Percentiles rank a stretch among this genome's conserved stretches.
Conservation (phyloP, 2,113 vertebrate species). For the Lepus americanus region DNA sequence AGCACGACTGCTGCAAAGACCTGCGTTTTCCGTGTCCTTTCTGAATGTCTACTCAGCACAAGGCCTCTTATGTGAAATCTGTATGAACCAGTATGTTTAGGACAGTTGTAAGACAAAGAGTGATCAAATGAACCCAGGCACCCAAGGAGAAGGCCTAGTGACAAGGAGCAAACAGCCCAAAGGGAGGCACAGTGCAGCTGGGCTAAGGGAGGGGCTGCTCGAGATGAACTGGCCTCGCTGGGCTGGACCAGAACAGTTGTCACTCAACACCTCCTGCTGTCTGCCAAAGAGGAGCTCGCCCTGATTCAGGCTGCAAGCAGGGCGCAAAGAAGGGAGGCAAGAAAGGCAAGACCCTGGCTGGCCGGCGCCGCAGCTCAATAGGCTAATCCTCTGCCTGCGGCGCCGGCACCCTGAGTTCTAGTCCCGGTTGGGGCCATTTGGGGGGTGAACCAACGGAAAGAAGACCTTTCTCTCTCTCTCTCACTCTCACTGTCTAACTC, state of each 20-base stretch:
- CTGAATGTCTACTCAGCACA: not conserved
- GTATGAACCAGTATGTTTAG: not conserved
- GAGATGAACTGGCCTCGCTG: not conserved
- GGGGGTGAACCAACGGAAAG: too few relatives aligned
- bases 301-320: not conserved
- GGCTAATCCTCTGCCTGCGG: too few relatives aligned
- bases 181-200: not conserved
- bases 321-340: not conserved
- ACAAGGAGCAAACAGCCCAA: not conserved
- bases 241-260: not conserved
- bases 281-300: not conserved
- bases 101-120: conserved; percentile 22
- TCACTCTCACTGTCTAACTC: too few relatives aligned
- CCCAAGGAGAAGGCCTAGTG: not conserved
- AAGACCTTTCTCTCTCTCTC: too few relatives aligned
- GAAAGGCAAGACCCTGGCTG: not conserved
- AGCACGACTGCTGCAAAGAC: not conserved
- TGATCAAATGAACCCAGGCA: not conserved
- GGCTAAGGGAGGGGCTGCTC: accelerated
- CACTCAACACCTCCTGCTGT: not conserved
- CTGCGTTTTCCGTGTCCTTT: not conserved
- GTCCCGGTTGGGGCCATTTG: too few relatives aligned
- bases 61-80: not conserved
- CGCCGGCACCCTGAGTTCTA: too few relatives aligned
- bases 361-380: too few relatives aligned